Conservation (phyloP, 2,113 vertebrate species). For the Camarhynchus parvulus region DNA sequence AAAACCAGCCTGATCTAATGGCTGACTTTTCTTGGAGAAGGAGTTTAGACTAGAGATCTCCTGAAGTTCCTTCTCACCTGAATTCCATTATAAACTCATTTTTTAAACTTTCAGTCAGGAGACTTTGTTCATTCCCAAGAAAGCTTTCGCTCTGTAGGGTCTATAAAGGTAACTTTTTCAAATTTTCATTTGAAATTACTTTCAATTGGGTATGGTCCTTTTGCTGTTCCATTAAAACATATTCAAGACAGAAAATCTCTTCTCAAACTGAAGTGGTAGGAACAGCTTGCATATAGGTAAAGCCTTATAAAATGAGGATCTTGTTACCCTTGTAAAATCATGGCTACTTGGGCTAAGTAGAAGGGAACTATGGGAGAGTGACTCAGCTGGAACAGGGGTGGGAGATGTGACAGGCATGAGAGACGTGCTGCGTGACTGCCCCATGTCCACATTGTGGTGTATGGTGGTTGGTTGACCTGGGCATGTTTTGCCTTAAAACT, state of each 20-base stretch:
- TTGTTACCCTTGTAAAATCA: not conserved
- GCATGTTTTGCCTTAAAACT: not conserved
- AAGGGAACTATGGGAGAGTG: not conserved
- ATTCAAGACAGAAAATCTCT: not conserved
- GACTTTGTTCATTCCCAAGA: not conserved
- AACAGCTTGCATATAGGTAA: not conserved
- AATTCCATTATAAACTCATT: not conserved
- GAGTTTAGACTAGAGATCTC: not conserved
- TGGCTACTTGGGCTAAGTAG: not conserved
- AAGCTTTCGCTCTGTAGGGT: not conserved
- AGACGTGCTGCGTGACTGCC: not conserved
- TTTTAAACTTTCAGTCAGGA: not conserved
- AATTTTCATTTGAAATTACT: not conserved
- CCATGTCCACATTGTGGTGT: accelerated
- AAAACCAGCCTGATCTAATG: not conserved
- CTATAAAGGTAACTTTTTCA: not conserved
- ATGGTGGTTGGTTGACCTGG: too few species aligned
- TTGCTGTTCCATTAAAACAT: not conserved
- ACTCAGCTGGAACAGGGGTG: not conserved
- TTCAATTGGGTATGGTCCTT: not conserved
- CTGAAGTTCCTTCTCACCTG: not conserved
- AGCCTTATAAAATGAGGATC: not conserved
- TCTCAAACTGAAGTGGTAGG: not conserved
- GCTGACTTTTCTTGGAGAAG: not conserved
- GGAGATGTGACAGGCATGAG: not conserved